Percentiles rank a stretch among this genome's conserved stretches.
phyloP scores from a whole-genome alignment of 2,113 vertebrate genomes.

The Microtus montanus region DNA sequence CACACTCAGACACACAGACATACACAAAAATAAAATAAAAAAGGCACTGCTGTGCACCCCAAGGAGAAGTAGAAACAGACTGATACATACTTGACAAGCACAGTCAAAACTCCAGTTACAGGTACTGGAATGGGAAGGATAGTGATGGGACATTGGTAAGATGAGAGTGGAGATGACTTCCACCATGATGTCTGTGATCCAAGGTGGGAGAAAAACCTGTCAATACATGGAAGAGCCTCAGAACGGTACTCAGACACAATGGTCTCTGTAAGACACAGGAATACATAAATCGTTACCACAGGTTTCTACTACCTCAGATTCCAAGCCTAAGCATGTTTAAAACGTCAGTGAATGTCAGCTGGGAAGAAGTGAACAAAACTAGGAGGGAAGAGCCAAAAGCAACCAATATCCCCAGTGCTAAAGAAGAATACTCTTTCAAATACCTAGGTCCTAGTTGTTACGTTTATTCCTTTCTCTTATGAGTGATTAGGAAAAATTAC shows the following conservation, averaged over 20 bases:
- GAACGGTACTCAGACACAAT: not conserved
- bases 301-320: not conserved
- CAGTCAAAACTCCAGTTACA: not conserved
- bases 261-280: not conserved
- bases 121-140: not conserved
- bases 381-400: not conserved
- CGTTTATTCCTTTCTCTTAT: not conserved
- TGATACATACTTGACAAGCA: not conserved
- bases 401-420: not conserved
- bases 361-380: not conserved
- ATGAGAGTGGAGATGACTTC: not conserved
- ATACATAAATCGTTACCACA: not conserved
- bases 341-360: not conserved
- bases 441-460: not conserved
- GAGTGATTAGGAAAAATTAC: conserved; percentile 28
- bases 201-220: not conserved
- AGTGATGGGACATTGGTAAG: not conserved
- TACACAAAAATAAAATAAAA: not conserved
- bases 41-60: not conserved
- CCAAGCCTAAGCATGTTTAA: conserved; percentile 2
- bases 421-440: conserved; percentile 22
- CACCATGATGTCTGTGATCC: not conserved
- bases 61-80: not conserved
- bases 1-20: not conserved
- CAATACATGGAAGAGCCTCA: not conserved